Conservation (phyloP, 2,797 vertebrate genomes). For the Ctenopoma multispine region DNA sequence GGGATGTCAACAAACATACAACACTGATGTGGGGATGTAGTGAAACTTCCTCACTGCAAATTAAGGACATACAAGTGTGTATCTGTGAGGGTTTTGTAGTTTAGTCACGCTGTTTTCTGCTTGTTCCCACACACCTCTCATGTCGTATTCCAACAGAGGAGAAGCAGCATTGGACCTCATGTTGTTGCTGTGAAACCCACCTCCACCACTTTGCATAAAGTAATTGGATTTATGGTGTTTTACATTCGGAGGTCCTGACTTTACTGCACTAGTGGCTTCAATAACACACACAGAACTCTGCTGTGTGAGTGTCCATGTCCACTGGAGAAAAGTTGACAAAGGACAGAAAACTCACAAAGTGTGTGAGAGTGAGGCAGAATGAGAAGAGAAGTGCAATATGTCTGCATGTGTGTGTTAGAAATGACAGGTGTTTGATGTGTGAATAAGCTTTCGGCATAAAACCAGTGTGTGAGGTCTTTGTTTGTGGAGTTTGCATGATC, state of each 20-base stretch:
- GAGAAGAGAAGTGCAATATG: background rate
- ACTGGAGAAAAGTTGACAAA: background rate
- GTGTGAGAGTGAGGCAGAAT: background rate
- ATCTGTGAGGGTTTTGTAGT: background rate
- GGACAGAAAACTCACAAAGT: background rate
- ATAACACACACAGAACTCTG: slow-evolving; percentile 12
- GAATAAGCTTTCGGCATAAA: background rate
- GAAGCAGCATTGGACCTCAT: background rate
- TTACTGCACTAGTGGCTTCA: slow-evolving; percentile 11
- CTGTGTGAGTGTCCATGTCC: background rate
- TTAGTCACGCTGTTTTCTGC: background rate
- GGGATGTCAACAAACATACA: slow-evolving; percentile 21
- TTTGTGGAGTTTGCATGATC: too few species aligned
- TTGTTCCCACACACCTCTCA: background rate
- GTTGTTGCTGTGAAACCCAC: slow-evolving; percentile 7
- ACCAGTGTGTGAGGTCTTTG: too few species aligned
- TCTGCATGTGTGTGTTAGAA: background rate
- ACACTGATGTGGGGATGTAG: slow-evolving; percentile 22
- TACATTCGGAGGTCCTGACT: slow-evolving; percentile 6
- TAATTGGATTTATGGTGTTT: slow-evolving; percentile 54
- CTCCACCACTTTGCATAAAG: slow-evolving; percentile 37
- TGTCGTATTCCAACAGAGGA: background rate
- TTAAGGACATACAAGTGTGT: slow-evolving; percentile 1
- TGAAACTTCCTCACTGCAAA: slow-evolving; percentile 16
- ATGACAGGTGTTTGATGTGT: slow-evolving; percentile 10